phyloP scores from a whole-genome alignment of 1,140 invertebrate species.

The Melipona quadrifasciata region DNA sequence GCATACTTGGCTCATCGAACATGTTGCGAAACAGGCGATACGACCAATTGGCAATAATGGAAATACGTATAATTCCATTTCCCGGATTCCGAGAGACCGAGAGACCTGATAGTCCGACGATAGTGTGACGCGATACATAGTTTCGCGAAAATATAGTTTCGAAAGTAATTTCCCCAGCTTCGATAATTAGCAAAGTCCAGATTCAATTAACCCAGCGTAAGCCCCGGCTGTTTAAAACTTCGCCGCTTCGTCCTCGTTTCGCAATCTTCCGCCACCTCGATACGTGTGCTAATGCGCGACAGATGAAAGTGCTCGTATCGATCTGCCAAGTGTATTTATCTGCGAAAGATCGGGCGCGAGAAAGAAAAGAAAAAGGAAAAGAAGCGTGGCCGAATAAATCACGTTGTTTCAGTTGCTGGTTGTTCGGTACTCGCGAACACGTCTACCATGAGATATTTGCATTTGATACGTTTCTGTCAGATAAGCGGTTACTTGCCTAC shows the following conservation, averaged over 20 bases:
- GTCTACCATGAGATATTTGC: conserved; percentile 24
- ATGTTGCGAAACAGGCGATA: not conserved
- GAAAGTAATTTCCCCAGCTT: not conserved
- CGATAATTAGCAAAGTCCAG: not conserved
- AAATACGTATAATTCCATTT: not conserved
- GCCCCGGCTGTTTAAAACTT: not conserved
- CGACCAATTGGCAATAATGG: not conserved
- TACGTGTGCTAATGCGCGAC: not conserved
- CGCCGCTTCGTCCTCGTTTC: not conserved
- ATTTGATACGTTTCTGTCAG: conserved; percentile 44
- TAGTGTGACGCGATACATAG: not conserved
- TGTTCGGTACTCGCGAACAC: not conserved
- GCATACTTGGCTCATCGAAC: not conserved
- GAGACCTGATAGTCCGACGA: too few species aligned
- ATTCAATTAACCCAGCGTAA: not conserved
- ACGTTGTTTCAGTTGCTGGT: not conserved
- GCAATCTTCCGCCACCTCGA: not conserved
- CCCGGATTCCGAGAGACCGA: too few species aligned
- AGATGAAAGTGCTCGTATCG: not conserved
- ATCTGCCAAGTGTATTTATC: not conserved
- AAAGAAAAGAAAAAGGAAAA: too few species aligned
- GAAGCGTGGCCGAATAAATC: not conserved
- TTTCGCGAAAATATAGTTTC: not conserved
- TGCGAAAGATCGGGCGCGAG: not conserved
- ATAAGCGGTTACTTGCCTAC: conserved; percentile 41